Evolutionary conservation across 2,888 invertebrate genomes (phyloP).

Genomic region (Scaptomyza flava): DNA sequence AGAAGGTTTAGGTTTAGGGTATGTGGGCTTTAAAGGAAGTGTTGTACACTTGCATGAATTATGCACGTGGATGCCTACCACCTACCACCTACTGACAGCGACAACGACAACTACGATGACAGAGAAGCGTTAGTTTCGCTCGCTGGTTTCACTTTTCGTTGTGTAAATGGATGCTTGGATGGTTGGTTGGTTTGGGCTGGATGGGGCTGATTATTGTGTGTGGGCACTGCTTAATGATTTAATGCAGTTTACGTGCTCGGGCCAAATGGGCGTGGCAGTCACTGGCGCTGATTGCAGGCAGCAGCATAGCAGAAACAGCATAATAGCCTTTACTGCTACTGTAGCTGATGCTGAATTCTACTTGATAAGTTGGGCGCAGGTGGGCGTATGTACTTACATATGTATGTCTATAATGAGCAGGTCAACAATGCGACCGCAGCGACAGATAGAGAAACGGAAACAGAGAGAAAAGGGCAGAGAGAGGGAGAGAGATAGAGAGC

Average conservation of each 20-base stretch:
- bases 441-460: conserved; percentile 43
- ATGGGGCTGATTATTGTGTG: conserved; percentile 37
- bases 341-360: conserved; percentile 42
- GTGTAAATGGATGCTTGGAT: not conserved
- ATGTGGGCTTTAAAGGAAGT: conserved; percentile 5
- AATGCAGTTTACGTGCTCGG: conserved; percentile 63
- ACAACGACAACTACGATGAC: conserved; percentile 24
- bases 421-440: conserved; percentile 59
- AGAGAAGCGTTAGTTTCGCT: conserved; percentile 30
- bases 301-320: conserved; percentile 67
- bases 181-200: conserved; percentile 1
- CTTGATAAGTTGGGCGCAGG: conserved; percentile 54
- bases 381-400: conserved; percentile 38
- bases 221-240: conserved; percentile 64
- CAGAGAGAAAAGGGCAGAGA: conserved; percentile 1
- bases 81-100: conserved; percentile 37
- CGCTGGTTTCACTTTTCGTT: conserved; percentile 32
- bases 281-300: conserved; percentile 69
- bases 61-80: conserved; percentile 57
- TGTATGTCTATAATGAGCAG: conserved; percentile 61
- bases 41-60: conserved; percentile 59
- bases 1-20: conserved; percentile 1
- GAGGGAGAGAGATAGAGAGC: not conserved
- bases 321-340: conserved; percentile 54
- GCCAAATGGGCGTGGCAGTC: conserved; percentile 69